Evolutionary conservation across 1,140 invertebrate species (phyloP).

Genomic region (Bathynomus jamesi): DNA sequence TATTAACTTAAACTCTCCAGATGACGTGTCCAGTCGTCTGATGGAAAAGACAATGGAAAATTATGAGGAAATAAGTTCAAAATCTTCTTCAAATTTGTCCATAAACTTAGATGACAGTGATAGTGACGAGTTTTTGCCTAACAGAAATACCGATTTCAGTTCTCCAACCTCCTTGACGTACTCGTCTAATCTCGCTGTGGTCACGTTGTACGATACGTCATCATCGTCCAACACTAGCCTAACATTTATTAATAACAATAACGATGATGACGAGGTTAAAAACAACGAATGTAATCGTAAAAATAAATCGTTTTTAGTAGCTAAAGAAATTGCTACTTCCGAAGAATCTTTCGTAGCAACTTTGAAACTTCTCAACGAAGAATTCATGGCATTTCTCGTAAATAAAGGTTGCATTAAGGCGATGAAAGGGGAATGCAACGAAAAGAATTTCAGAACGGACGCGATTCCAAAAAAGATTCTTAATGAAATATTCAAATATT

Average conservation of each 20-base stretch:
- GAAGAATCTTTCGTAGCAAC: conserved; percentile 63
- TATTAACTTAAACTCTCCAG: background rate
- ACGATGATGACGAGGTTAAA: too few species aligned
- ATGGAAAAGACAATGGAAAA: background rate
- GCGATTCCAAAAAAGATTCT: conserved; percentile 49
- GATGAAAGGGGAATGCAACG: too few species aligned
- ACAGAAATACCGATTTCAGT: too few species aligned
- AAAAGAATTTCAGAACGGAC: conserved; percentile 43
- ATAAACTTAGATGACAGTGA: background rate
- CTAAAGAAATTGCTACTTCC: conserved; percentile 59
- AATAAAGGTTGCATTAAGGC: conserved; percentile 44
- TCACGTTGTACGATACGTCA: too few species aligned
- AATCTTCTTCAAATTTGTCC: background rate
- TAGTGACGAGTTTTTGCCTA: background rate
- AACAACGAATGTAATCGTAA: conserved; percentile 6
- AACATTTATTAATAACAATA: too few species aligned
- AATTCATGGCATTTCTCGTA: conserved; percentile 52
- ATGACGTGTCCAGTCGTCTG: background rate
- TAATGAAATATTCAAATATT: conserved; percentile 52
- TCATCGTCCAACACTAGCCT: too few species aligned
- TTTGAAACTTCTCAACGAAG: conserved; percentile 58
- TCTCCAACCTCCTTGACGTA: too few species aligned
- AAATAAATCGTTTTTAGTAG: conserved; percentile 48
- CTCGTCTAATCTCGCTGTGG: too few species aligned
- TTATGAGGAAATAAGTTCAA: background rate